Percentiles rank a stretch among this genome's conserved stretches.
Evolutionary conservation across 2,797 vertebrate genomes (phyloP).

Genomic region (Lutjanus campechanus): DNA sequence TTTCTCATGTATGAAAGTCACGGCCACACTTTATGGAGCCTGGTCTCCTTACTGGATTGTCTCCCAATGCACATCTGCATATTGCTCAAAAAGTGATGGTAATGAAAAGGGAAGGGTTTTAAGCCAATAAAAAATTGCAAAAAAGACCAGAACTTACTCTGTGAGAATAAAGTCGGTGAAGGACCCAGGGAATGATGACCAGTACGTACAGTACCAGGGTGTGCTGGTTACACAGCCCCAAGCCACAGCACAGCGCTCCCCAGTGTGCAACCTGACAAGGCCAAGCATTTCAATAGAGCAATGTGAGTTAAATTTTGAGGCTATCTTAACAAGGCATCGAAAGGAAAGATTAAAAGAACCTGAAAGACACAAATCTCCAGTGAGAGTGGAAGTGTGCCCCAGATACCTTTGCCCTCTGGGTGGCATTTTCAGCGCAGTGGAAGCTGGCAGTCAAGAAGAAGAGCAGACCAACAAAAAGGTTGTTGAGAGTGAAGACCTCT

Average conservation of each 20-base stretch:
- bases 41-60: too few species aligned
- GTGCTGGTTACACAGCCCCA: constrained; percentile 97
- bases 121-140: too few species aligned
- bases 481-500: constrained; percentile 98
- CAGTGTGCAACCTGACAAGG: constrained; percentile 87
- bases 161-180: constrained; percentile 84
- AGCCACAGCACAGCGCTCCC: constrained; percentile 94
- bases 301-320: constrained; percentile 7
- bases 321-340: not conserved
- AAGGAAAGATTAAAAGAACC: not conserved
- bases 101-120: too few species aligned
- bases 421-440: constrained; percentile 86
- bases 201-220: constrained; percentile 91
- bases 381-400: not conserved
- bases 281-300: constrained; percentile 6
- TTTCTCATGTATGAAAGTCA: too few species aligned
- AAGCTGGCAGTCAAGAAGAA: constrained; percentile 90
- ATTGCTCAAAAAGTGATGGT: too few species aligned
- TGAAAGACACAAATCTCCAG: not conserved
- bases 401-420: constrained; percentile 93
- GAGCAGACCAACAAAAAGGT: constrained; percentile 94
- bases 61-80: too few species aligned
- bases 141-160: constrained; percentile 81
- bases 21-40: too few species aligned
- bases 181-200: constrained; percentile 91